Conservation (phyloP, 2,113 vertebrate genomes). For the Barbus barbus region DNA sequence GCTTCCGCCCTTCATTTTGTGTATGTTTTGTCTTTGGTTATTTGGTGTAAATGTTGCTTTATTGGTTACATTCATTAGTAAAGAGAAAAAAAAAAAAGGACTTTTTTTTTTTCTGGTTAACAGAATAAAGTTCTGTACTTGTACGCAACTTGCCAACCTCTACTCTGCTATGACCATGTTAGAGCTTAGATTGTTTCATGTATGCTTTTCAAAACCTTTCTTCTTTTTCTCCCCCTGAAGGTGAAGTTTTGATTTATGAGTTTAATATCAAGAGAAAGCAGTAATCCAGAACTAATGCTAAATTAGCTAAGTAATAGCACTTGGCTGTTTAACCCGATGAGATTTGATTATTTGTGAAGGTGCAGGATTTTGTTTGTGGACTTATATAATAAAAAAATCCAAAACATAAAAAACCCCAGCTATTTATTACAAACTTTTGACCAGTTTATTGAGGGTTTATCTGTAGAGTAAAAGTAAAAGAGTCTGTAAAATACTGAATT, state of each 20-base stretch:
- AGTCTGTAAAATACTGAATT: background rate
- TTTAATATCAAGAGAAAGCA: constrained; percentile 68
- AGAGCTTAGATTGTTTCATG: background rate
- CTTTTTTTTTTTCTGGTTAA: background rate
- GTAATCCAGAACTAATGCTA: constrained; percentile 72
- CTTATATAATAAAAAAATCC: too few relatives aligned
- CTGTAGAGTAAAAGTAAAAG: background rate
- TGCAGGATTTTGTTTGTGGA: background rate
- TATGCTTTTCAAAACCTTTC: constrained; percentile 42
- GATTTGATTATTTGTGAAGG: constrained; percentile 42
- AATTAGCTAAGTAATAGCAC: constrained; percentile 58
- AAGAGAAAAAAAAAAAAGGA: background rate
- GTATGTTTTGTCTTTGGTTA: background rate
- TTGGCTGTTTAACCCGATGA: constrained; percentile 51
- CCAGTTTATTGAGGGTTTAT: background rate
- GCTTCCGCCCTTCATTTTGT: background rate
- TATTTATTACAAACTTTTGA: too few relatives aligned
- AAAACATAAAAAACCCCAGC: too few relatives aligned
- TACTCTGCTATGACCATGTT: background rate
- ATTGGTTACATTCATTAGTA: background rate
- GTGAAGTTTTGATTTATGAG: constrained; percentile 66
- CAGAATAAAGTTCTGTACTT: background rate
- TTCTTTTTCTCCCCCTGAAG: background rate
- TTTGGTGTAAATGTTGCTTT: constrained; percentile 4
- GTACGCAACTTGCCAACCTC: background rate